These are phyloP conservation scores for Drosophila maculinotata DNA, from an alignment of 2,888 invertebrate genomes.

Conservation along the genomic window DNA sequence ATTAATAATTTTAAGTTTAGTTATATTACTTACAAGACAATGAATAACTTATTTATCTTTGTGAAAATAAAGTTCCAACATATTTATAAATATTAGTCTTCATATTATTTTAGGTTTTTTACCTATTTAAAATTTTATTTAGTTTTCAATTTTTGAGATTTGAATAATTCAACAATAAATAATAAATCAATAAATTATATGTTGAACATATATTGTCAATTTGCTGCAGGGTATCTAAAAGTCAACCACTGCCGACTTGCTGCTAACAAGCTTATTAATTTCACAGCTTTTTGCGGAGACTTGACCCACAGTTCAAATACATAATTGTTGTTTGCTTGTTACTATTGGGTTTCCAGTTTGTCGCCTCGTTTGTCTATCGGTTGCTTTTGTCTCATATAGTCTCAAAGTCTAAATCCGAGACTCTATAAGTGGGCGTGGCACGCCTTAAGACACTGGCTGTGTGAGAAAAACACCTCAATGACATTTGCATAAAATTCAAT, in stretches of 20 bases:
- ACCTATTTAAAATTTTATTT: too few species aligned
- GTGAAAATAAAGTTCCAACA: too few species aligned
- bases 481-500: constrained; percentile 76
- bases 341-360: constrained; percentile 10
- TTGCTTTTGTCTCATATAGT: constrained; percentile 24
- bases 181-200: background rate
- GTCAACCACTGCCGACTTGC: background rate
- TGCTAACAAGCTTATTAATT: constrained; percentile 10
- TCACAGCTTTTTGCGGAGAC: constrained; percentile 21
- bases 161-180: background rate
- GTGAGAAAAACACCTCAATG: constrained; percentile 58
- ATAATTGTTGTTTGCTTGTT: constrained; percentile 60
- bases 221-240: background rate
- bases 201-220: too few species aligned
- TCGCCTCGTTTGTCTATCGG: constrained; percentile 31
- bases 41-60: too few species aligned
- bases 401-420: too few species aligned
- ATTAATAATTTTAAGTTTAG: too few species aligned
- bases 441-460: constrained; percentile 42
- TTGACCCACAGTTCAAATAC: constrained; percentile 74
- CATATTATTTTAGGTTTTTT: too few species aligned
- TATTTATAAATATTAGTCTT: too few species aligned
- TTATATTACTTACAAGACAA: too few species aligned
- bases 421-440: constrained; percentile 17
- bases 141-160: too few species aligned